Conservation (phyloP, 2,797 vertebrate genomes). For the Cuculus canorus region DNA sequence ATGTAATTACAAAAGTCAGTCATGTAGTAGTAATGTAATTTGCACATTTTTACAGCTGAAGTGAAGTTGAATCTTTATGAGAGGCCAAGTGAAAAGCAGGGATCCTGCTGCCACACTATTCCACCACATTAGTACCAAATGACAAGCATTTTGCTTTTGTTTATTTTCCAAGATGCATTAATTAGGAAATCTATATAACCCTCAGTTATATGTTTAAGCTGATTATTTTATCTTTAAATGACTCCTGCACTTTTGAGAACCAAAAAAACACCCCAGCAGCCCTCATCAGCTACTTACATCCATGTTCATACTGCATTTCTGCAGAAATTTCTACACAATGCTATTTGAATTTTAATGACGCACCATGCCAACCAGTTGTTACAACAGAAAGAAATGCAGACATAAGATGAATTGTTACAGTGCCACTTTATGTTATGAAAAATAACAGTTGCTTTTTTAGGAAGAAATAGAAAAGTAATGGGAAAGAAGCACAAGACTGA, state of each 20-base stretch:
- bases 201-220: constrained; percentile 3
- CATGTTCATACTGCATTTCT: not conserved
- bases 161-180: constrained; percentile 58
- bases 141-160: constrained; percentile 66
- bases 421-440: not conserved
- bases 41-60: constrained; percentile 83
- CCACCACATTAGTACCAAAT: constrained; percentile 69
- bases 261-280: not conserved
- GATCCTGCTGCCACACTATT: constrained; percentile 69
- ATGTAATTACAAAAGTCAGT: constrained; percentile 90
- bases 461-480: not conserved
- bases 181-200: constrained; percentile 59
- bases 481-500: not conserved
- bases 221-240: constrained; percentile 46
- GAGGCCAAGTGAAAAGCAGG: constrained; percentile 68
- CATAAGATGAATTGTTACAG: not conserved
- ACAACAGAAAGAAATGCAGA: not conserved
- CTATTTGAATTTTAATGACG: constrained; percentile 25
- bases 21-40: constrained; percentile 85
- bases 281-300: not conserved
- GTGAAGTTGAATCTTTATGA: constrained; percentile 74
- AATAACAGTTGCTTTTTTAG: not conserved
- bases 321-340: constrained; percentile 1
- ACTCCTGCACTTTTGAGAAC: not conserved
- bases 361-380: not conserved